Percentiles rank a stretch among this genome's conserved stretches.
Conservation (phyloP, 2,888 invertebrate species). For the Nomada ferruginata region DNA sequence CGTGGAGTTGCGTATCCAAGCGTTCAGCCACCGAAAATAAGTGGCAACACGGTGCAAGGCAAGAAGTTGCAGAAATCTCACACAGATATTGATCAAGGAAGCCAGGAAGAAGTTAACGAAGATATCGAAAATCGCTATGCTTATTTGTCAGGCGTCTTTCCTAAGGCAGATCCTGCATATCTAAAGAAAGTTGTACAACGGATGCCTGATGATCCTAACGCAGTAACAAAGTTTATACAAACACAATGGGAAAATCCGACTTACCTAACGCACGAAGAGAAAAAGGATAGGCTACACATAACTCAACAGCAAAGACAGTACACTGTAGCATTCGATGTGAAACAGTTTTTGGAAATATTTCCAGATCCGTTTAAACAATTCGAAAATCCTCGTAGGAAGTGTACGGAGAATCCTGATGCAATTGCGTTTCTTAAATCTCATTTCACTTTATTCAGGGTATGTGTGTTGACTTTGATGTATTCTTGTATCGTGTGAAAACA, state of each 20-base stretch:
- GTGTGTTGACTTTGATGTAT: background rate
- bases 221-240: constrained; percentile 71
- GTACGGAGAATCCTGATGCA: constrained; percentile 53
- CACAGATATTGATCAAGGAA: background rate
- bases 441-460: constrained; percentile 60
- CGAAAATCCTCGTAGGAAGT: constrained; percentile 61
- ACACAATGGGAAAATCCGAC: constrained; percentile 65
- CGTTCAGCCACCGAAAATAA: no score
- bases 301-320: constrained; percentile 83
- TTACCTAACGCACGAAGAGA: constrained; percentile 73
- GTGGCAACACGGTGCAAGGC: constrained; percentile 4
- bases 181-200: constrained; percentile 65
- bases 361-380: constrained; percentile 83
- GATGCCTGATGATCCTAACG: constrained; percentile 57
- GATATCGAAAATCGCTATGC: constrained; percentile 62
- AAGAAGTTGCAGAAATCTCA: background rate
- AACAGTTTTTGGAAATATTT: constrained; percentile 84
- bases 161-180: constrained; percentile 78
- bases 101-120: constrained; percentile 16
- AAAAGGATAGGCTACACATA: constrained; percentile 65
- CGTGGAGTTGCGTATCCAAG: no score
- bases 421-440: constrained; percentile 70
- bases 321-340: constrained; percentile 82
- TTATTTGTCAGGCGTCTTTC: constrained; percentile 75
- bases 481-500: background rate